Evolutionary conservation across 2,888 invertebrate genomes (phyloP), one percentile per base, ranked within the genome.

Genomic region (Nomada ferruginata): DNA sequence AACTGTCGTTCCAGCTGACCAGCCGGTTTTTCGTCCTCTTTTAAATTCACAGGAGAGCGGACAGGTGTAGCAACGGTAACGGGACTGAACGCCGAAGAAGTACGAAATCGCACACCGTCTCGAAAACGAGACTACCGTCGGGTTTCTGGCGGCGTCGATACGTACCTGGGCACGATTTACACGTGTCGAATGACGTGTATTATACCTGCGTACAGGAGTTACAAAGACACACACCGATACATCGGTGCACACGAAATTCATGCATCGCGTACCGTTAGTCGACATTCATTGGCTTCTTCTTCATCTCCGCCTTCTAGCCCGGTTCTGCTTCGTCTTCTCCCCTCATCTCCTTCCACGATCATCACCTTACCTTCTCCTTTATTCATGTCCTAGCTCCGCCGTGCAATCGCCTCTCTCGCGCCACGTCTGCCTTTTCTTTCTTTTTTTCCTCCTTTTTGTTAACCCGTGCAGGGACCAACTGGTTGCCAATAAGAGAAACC

Each of bases 251-350:
- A 84, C 87, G 83, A 91, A 90, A 91, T 90, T 90, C 89, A 90
- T 90, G 89, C 89, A 90, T 79, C 85, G 86, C 76, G 85, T 90
- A 89, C 91, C 91, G 91, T 91, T 91, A 91, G 84, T 85, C 89
- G 90, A 89, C 91, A 90, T 91, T 91, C 91, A 90, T 90, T 86
- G 89, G 89, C 85, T 87, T 86, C 87, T 82, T 82, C 85, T 87
- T 89, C 87, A 88, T 88, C 89, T 86, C 87, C 83, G 86, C 82
- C 84, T 87, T 85, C 82, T 78, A 68, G 77, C 83, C 61, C 26
- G 79, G 75, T 80, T 84, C 82, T 81, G 55, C 79, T 68, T 83
- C 84, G 63, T 55, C 55, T 50, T 76, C 76, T 72, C 57, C 68
- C 44, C 72, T 70, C 36, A 20, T 64, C 53, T 44, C 23, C 23